Evolutionary conservation across 2,797 vertebrate species (phyloP).

Genomic region (Pangasius macronema): DNA sequence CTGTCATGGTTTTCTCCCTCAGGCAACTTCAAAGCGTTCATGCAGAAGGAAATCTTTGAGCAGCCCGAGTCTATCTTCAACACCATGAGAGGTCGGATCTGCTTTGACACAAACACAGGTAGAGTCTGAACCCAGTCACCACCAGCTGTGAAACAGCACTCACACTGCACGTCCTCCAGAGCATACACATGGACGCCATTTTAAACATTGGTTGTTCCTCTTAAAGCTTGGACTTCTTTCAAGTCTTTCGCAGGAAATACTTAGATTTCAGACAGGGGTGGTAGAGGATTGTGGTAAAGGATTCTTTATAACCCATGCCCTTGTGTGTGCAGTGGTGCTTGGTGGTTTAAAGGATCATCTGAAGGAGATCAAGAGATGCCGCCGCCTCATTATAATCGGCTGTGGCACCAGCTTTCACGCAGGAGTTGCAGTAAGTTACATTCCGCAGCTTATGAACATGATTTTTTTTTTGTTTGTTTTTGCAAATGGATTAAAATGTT

Average conservation of each 20-base stretch:
- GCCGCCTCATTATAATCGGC: slow-evolving; percentile 90
- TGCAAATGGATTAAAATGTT: neutral
- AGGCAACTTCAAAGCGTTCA: slow-evolving; percentile 95
- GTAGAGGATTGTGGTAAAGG: neutral
- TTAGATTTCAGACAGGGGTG: neutral
- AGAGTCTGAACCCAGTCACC: slow-evolving; percentile 29
- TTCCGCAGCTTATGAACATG: neutral
- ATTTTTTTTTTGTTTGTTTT: neutral
- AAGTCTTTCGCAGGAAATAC: neutral
- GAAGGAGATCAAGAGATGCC: slow-evolving; percentile 93
- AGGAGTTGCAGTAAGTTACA: slow-evolving; percentile 86
- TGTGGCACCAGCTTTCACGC: slow-evolving; percentile 96
- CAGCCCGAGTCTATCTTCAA: slow-evolving; percentile 96
- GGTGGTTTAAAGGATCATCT: slow-evolving; percentile 93
- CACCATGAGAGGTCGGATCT: slow-evolving; percentile 95
- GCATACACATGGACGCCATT: neutral
- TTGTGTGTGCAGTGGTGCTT: slow-evolving; percentile 78
- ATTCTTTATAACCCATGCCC: neutral
- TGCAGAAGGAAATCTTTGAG: slow-evolving; percentile 99
- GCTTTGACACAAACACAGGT: slow-evolving; percentile 89
- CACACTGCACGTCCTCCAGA: neutral
- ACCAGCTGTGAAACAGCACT: slow-evolving; percentile 2
- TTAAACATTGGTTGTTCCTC: neutral
- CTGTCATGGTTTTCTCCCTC: neutral
- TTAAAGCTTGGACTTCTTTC: neutral